Evolutionary conservation across 2,797 vertebrate genomes (phyloP), one percentile per base, ranked within the genome.

Genomic region (Sparidentex hasta): DNA sequence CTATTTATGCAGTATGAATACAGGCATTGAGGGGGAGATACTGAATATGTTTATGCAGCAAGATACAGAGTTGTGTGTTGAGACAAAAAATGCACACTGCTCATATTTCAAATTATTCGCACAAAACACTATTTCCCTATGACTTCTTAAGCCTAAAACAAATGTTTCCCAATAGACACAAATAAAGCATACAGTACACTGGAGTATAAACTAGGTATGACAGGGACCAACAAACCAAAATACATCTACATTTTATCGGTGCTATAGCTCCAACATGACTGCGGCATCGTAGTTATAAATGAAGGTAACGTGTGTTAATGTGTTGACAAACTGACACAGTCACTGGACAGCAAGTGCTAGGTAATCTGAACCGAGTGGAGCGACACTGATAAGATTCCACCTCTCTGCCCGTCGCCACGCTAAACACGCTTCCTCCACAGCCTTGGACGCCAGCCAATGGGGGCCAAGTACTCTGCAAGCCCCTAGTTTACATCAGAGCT

Each of bases 401-500:
- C 81, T 91, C 86, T 91, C 76, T 79, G 82, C 70, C 71, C 70
- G 43, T 80, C 64, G 71, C 84, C 80, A 83, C 88, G 81, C 88
- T 89, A 92, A 87, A 88, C 85, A 84, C 61, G 78, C 83, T 90
- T 89, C 90, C 83, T 88, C 85, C 86, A 88, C 76, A 88, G 88
- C 87, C 82, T 91, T 94, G 94, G 93, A 90, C 74, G 58, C 61
- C 83, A 85, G 94, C 95, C 95, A 95, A 94, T 92, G 82, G 85
- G 86, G 82, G 74, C 79, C 78, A 86, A 84, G 89, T 81, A 64
- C 75, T 77, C 81, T 29, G 83, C 85, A 87, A 91, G 88, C 90
- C 91, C 84, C 70, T 55, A 66, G 89, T 94, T 93, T 90, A 93
- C 90, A 95, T 93, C 90, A 81, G 81, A 90, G 86, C 87, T 86